Evolutionary conservation across 2,888 invertebrate genomes (phyloP).

Genomic region (Scaeva pyrastri): DNA sequence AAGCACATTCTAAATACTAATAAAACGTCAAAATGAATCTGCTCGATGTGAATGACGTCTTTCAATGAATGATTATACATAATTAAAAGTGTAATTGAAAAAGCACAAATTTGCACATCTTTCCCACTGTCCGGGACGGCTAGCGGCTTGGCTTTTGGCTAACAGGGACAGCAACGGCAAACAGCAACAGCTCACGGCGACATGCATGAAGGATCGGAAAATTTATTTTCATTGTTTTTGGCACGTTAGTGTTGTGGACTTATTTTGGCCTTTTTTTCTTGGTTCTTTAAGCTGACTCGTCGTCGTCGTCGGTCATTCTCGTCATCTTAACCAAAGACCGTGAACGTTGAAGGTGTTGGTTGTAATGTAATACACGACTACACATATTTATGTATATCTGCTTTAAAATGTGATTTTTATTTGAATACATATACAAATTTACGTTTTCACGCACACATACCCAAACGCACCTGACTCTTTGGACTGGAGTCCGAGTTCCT

Average conservation of each 20-base stretch:
- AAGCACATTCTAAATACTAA: too few species aligned
- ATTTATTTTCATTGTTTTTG: slow-evolving; percentile 76
- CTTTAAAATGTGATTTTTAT: slow-evolving; percentile 43
- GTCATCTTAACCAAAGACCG: background rate
- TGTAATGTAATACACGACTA: slow-evolving; percentile 13
- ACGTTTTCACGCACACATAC: slow-evolving; percentile 50
- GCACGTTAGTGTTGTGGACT: slow-evolving; percentile 67
- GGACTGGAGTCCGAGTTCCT: slow-evolving; percentile 14
- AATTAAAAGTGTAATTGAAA: too few species aligned
- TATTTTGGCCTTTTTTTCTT: slow-evolving; percentile 31
- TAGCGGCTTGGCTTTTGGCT: slow-evolving; percentile 45
- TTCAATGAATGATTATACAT: too few species aligned
- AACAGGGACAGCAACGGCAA: slow-evolving; percentile 55
- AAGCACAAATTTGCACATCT: too few species aligned
- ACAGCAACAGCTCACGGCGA: too few species aligned
- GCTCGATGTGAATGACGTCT: too few species aligned
- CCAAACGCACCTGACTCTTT: background rate
- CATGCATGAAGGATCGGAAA: slow-evolving; percentile 72
- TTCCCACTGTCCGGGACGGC: background rate
- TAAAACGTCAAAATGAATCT: too few species aligned
- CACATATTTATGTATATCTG: slow-evolving; percentile 3
- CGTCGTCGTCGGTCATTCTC: slow-evolving; percentile 6
- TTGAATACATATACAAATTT: too few species aligned
- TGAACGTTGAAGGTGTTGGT: background rate
- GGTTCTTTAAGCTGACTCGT: slow-evolving; percentile 1